Evolutionary conservation across 2,797 vertebrate genomes (phyloP).

Genomic region (Chrosomus eos): DNA sequence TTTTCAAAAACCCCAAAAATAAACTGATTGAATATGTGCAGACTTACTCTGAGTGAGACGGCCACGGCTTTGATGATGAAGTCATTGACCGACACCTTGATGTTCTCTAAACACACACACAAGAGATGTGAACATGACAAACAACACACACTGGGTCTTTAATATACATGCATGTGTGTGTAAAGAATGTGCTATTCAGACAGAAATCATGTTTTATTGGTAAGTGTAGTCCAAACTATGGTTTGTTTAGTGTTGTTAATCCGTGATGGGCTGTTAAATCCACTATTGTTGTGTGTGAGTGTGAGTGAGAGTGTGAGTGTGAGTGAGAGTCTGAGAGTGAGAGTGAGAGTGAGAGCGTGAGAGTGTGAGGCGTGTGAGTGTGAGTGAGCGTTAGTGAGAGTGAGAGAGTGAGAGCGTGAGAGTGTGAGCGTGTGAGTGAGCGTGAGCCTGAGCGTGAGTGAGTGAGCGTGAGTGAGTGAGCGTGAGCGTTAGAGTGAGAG

Average conservation of each 20-base stretch:
- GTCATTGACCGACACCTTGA: conserved; percentile 96
- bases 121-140: neutral
- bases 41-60: conserved; percentile 91
- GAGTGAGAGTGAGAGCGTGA: no score
- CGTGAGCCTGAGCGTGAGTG: no score
- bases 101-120: conserved; percentile 82
- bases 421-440: no score
- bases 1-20: neutral
- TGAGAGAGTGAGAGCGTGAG: no score
- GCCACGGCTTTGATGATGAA: conserved; percentile 97
- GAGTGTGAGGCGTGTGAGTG: no score
- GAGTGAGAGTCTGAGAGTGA: no score
- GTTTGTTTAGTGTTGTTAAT: neutral
- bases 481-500: no score
- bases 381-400: no score
- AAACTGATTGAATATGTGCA: neutral
- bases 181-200: neutral
- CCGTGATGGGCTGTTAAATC: no score
- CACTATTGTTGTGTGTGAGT: no score
- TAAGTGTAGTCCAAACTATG: neutral
- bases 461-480: no score
- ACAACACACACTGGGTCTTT: neutral
- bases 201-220: neutral
- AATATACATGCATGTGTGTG: neutral
- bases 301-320: neutral